phyloP scores from a whole-genome alignment of 2,888 invertebrate genomes.

The Clunio marinus region DNA sequence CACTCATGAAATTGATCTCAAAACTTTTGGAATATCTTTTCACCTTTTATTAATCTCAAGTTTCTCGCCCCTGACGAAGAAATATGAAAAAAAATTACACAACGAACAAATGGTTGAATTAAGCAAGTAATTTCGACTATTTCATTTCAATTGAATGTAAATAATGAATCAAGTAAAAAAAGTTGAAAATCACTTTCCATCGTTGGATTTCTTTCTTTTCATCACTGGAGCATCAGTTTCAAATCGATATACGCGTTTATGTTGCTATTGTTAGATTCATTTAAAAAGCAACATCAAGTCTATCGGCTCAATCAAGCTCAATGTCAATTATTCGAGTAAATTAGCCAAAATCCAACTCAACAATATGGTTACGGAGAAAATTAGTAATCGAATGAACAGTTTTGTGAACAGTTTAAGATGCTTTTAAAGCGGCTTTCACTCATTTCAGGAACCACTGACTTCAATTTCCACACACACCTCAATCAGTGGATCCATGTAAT shows the following conservation, averaged over 20 bases:
- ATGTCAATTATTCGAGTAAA: slow-evolving; percentile 19
- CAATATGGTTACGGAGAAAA: background rate
- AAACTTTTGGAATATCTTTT: too few species aligned
- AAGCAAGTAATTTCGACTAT: slow-evolving; percentile 34
- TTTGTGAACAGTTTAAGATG: background rate
- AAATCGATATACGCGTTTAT: slow-evolving; percentile 11
- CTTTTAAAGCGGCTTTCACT: slow-evolving; percentile 3
- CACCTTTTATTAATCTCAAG: too few species aligned
- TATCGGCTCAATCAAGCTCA: slow-evolving; percentile 25
- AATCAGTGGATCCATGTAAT: background rate
- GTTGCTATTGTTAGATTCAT: background rate
- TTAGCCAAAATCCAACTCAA: background rate
- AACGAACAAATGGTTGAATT: slow-evolving; percentile 27
- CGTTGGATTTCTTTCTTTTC: background rate
- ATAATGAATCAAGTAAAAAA: slow-evolving; percentile 18
- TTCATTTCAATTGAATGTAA: slow-evolving; percentile 29
- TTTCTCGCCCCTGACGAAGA: too few species aligned
- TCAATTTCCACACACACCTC: background rate
- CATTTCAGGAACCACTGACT: background rate
- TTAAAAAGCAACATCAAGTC: background rate
- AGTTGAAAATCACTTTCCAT: slow-evolving; percentile 24
- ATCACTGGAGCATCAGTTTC: background rate
- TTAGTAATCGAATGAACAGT: background rate
- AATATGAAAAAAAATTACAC: background rate
- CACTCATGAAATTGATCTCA: too few species aligned